Evolutionary conservation across 2,888 invertebrate genomes (phyloP).

Genomic region (Athalia cordata): DNA sequence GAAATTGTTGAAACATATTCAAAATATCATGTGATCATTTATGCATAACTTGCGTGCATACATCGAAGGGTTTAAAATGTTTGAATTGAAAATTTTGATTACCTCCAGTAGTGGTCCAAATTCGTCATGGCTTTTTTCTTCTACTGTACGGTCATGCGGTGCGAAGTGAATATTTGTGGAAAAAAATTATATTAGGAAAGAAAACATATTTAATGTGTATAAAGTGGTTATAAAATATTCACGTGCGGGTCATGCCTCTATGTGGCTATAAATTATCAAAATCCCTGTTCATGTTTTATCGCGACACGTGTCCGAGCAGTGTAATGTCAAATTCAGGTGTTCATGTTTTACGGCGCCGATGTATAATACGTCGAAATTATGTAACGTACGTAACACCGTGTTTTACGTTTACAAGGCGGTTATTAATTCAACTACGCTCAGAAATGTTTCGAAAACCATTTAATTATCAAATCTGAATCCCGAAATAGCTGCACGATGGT

Average conservation of each 20-base stretch:
- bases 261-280: slow-evolving; percentile 4
- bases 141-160: no score
- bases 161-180: no score
- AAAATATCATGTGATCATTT: not conserved
- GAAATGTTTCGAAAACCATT: slow-evolving; percentile 20
- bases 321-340: slow-evolving; percentile 4
- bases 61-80: not conserved
- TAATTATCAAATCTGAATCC: slow-evolving; percentile 6
- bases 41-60: not conserved
- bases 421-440: slow-evolving; percentile 5
- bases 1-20: not conserved
- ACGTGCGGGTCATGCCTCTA: not conserved
- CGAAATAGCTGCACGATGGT: not conserved
- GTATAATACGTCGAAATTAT: not conserved
- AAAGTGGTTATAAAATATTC: not conserved
- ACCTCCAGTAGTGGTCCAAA: no score
- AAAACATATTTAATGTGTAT: no score
- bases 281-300: slow-evolving; percentile 19
- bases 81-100: not conserved
- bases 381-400: not conserved
- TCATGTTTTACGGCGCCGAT: not conserved
- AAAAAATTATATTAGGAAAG: not conserved
- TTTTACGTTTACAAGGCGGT: not conserved
- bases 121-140: no score
- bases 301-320: slow-evolving; percentile 11